Base-by-base conservation (phyloP, 2,113 vertebrate genomes). In the Nibea albiflora region DNA sequence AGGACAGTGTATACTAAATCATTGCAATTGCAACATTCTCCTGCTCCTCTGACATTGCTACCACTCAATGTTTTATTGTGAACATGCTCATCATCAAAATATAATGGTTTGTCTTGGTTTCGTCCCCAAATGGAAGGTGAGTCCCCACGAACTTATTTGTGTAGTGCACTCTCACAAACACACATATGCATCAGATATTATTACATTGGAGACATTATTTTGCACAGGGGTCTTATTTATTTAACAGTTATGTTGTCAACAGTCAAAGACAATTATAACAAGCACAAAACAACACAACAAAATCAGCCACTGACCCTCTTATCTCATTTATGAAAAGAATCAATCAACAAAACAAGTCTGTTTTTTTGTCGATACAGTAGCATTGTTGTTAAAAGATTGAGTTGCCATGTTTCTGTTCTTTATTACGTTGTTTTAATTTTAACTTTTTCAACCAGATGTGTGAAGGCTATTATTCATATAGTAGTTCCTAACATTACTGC, bases 221-320 rank as follows among this genome's bases (percentile, higher is more conserved):
- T 62, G 11, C 7, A 39, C 15, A n/a, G 1, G 0, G 2, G 0
- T n/a, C 58, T 70, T 47, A 26, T 84, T 86, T 80, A 72, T 88
- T 85, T 64, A 11, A 57, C 19, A 80, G 60, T 50, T 46, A 35
- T 12, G 11, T 72, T 73, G 24, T 68, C 10, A 62, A 17, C 26
- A 24, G 11, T 64, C 0, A 19, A 53, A 56, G 24, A 26, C 35
- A 1, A 65, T 49, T 19, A 49, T 19, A 60, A 56, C 53, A 71
- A 70, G 60, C 8, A 73, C 20, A 26, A 11, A 58, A 62, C 12
- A 65, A 28, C 28, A 70, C 47, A 74, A 56, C 10, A 1, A 16
- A 57, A 76, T 78, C 26, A 75, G 11, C 22, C 17, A 31, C 2
- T 28, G 22, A n/a, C 4, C 2, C 10, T 56, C 4, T 68, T 19